These are phyloP conservation scores for Coenonympha glycerion DNA, from an alignment of 2,888 invertebrate species.

Conservation along the genomic window DNA sequence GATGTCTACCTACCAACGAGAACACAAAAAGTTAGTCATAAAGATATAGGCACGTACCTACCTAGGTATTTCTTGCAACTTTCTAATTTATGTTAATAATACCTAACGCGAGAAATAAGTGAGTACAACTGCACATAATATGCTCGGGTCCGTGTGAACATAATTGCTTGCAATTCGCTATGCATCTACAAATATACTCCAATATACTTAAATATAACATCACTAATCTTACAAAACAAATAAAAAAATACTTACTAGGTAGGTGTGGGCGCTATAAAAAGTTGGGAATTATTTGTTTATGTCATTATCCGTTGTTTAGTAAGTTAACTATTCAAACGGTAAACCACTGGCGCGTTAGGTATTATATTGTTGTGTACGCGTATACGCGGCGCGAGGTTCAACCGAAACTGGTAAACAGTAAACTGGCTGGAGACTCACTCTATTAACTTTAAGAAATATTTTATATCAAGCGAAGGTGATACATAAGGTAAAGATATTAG, in stretches of 20 bases:
- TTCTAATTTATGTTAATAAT: neutral
- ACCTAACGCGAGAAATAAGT: too few species aligned
- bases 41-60: neutral
- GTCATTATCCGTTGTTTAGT: neutral
- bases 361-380: conserved; percentile 7
- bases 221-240: neutral
- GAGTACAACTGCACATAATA: too few species aligned
- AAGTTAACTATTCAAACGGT: conserved; percentile 20
- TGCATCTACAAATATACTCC: neutral
- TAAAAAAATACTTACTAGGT: neutral
- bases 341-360: conserved; percentile 17
- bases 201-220: neutral
- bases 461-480: conserved; percentile 4
- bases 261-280: neutral
- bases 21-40: neutral
- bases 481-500: neutral
- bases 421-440: conserved; percentile 7
- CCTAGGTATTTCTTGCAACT: neutral
- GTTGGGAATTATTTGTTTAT: neutral
- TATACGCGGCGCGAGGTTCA: conserved; percentile 26
- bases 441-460: neutral
- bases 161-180: neutral
- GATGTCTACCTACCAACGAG: too few species aligned
- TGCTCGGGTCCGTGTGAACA: too few species aligned
- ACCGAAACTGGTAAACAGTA: conserved; percentile 30